These are phyloP conservation scores for Megaustenia siamemsis DNA, from an alignment of 2,888 invertebrate species.

Conservation along the genomic window DNA sequence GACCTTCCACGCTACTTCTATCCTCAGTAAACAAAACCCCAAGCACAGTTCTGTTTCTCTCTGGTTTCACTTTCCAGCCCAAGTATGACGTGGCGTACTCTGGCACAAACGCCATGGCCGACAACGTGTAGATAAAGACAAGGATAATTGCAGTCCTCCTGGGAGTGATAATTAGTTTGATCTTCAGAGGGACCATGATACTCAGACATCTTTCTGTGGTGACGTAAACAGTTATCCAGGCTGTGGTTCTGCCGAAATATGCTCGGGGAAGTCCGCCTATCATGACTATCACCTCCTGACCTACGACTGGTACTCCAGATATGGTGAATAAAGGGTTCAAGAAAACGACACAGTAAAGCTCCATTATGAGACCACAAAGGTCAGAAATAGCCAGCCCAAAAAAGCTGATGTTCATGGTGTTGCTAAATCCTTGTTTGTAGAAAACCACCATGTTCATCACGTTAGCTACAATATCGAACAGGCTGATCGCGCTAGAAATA, in stretches of 20 bases:
- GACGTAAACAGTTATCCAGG: not conserved
- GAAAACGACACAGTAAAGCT: not conserved
- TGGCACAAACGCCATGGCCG: not conserved
- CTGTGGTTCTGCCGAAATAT: not conserved
- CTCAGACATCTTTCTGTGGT: not conserved
- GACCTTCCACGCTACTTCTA: not conserved
- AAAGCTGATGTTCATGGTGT: not conserved
- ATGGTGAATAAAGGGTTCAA: not conserved
- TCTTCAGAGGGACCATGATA: not conserved
- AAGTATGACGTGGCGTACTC: not conserved
- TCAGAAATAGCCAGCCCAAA: not conserved
- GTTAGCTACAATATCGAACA: slow-evolving; percentile 3
- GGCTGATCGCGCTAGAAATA: not conserved
- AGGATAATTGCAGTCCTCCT: not conserved
- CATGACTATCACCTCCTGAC: not conserved
- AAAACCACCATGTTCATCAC: not conserved
- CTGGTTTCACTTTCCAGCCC: not conserved
- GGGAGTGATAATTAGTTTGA: not conserved
- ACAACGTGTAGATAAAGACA: not conserved
- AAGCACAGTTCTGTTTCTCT: too few species aligned
- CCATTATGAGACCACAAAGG: not conserved
- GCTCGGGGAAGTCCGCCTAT: not conserved
- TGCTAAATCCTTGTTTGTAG: not conserved
- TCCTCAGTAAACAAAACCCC: not conserved
- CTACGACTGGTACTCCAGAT: not conserved